Conservation (phyloP, 1,140 invertebrate species). For the Leptinotarsa undecemlineata region DNA sequence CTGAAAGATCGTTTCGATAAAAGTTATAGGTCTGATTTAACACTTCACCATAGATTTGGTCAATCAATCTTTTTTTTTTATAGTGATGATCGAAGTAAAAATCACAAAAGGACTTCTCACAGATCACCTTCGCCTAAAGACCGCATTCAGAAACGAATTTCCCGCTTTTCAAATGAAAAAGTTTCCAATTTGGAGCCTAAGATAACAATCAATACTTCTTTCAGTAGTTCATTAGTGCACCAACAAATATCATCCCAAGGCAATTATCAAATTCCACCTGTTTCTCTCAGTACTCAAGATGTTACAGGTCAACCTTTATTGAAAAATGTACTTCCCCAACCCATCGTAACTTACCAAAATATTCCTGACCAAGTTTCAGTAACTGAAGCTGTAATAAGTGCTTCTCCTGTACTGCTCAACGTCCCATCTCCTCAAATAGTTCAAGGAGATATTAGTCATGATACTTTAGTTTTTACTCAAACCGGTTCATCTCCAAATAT, state of each 20-base stretch:
- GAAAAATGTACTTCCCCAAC: slow-evolving; percentile 37
- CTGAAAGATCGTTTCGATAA: slow-evolving; percentile 44
- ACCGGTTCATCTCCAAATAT: slow-evolving; percentile 33
- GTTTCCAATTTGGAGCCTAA: slow-evolving; percentile 47
- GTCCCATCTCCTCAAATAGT: slow-evolving; percentile 53
- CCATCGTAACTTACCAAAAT: slow-evolving; percentile 17
- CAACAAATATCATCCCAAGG: slow-evolving; percentile 5
- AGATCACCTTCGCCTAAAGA: slow-evolving; percentile 45
- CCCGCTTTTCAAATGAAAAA: slow-evolving; percentile 46
- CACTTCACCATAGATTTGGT: background rate
- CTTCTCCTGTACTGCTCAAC: slow-evolving; percentile 53
- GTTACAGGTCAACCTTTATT: slow-evolving; percentile 45
- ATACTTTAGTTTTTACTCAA: slow-evolving; percentile 30
- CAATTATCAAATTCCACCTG: background rate
- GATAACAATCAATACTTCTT: slow-evolving; percentile 50
- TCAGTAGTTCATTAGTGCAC: slow-evolving; percentile 27
- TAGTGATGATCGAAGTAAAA: slow-evolving; percentile 43
- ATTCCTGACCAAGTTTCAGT: slow-evolving; percentile 24
- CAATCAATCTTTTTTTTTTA: slow-evolving; percentile 22
- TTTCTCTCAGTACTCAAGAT: slow-evolving; percentile 36
- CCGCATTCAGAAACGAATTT: slow-evolving; percentile 36
- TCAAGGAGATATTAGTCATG: slow-evolving; percentile 12
- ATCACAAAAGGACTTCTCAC: slow-evolving; percentile 45
- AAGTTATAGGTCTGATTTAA: slow-evolving; percentile 5
- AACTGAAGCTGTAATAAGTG: slow-evolving; percentile 41